Conservation (phyloP, 2,113 vertebrate genomes). For the Hystrix brachyura region DNA sequence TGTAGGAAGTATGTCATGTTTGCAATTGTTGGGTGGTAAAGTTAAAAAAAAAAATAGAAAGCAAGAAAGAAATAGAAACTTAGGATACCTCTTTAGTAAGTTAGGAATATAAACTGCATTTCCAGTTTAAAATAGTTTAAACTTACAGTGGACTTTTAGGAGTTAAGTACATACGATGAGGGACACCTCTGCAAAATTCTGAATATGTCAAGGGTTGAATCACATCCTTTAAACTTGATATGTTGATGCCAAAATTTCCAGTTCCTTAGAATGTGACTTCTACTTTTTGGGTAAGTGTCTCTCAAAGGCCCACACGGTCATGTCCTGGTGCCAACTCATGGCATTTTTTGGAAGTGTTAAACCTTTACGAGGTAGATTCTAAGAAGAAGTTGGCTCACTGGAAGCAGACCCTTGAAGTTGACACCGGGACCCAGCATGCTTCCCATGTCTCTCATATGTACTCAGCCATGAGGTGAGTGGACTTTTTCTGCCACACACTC, state of each 20-base stretch:
- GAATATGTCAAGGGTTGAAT: not conserved
- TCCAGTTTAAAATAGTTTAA: not conserved
- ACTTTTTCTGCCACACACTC: not conserved
- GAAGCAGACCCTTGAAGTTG: not conserved
- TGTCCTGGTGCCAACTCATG: not conserved
- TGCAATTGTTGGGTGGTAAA: not conserved
- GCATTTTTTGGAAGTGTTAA: not conserved
- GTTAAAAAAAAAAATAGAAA: not conserved
- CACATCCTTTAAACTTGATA: not conserved
- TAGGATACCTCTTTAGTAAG: not conserved
- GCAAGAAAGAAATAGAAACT: not conserved
- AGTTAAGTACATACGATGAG: not conserved
- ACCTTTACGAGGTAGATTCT: not conserved
- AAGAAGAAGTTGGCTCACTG: not conserved
- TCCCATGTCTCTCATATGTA: not conserved
- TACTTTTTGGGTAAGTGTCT: not conserved
- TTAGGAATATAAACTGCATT: not conserved
- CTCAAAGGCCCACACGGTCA: not conserved
- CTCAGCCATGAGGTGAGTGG: not conserved
- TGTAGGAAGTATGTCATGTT: not conserved
- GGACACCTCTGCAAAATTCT: not conserved
- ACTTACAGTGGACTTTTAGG: not conserved
- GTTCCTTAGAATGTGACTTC: not conserved
- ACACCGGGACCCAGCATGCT: too few species aligned
- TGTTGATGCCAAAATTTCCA: accelerated